A percentile compares a stretch with the other conserved stretches of the same genome.
Conservation (phyloP, 2,888 invertebrate genomes). For the Acronicta psi region DNA sequence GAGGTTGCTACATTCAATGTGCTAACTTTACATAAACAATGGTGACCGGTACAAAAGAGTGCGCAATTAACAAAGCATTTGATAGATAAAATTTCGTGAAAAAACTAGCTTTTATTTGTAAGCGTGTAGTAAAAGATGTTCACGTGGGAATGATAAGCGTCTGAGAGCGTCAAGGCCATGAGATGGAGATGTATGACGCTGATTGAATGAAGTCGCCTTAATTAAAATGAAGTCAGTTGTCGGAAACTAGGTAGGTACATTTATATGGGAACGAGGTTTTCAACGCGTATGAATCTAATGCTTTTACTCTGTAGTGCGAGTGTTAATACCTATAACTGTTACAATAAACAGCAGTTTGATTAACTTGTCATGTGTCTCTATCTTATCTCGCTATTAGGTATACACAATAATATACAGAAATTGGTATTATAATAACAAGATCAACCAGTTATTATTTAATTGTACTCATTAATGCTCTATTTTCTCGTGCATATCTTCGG, state of each 20-base stretch:
- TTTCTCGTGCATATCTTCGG: too few species aligned
- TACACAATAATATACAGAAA: too few species aligned
- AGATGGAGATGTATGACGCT: slow-evolving; percentile 62
- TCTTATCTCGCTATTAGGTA: not conserved
- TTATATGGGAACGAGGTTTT: slow-evolving; percentile 38
- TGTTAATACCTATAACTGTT: not conserved
- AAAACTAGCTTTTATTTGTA: slow-evolving; percentile 63
- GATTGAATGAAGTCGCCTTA: slow-evolving; percentile 67
- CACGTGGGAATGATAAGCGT: slow-evolving; percentile 72
- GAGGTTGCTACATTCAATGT: slow-evolving; percentile 74
- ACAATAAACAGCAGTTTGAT: not conserved
- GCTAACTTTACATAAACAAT: slow-evolving; percentile 79
- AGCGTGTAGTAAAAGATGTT: slow-evolving; percentile 63
- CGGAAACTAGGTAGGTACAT: slow-evolving; percentile 18
- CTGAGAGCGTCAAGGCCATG: slow-evolving; percentile 69
- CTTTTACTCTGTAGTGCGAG: slow-evolving; percentile 16
- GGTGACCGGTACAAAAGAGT: slow-evolving; percentile 64
- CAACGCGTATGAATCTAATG: slow-evolving; percentile 14
- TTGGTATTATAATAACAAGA: too few species aligned
- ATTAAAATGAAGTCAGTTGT: slow-evolving; percentile 56
- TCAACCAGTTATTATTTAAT: too few species aligned
- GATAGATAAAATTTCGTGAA: slow-evolving; percentile 65
- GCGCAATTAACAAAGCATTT: slow-evolving; percentile 68
- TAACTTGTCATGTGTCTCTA: not conserved
- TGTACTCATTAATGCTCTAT: too few species aligned